phyloP scores from a whole-genome alignment of 2,888 invertebrate species.

The Crepidodera aurea region DNA sequence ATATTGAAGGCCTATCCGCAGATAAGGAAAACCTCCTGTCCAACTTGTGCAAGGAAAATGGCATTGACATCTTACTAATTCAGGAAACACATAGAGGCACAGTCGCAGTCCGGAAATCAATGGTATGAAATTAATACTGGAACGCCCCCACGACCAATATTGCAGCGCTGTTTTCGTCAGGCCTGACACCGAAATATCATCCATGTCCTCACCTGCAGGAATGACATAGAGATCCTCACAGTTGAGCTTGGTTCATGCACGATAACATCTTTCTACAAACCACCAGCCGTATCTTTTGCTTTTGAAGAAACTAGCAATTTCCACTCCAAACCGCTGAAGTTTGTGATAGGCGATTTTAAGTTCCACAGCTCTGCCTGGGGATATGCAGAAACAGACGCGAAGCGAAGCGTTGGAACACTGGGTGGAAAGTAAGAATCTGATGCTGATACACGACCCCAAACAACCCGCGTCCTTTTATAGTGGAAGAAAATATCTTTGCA shows the following conservation, averaged over 20 bases:
- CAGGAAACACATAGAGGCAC: slow-evolving; percentile 12
- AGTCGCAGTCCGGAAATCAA: not conserved
- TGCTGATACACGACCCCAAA: too few species aligned
- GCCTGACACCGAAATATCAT: not conserved
- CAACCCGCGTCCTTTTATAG: too few species aligned
- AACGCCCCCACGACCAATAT: not conserved
- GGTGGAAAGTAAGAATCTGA: too few species aligned
- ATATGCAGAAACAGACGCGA: too few species aligned
- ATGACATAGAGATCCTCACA: not conserved
- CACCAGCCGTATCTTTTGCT: too few species aligned
- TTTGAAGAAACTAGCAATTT: not conserved
- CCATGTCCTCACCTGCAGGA: not conserved
- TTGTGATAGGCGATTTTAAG: too few species aligned
- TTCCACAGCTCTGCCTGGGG: not conserved
- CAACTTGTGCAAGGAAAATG: slow-evolving; percentile 1
- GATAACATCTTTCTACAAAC: not conserved
- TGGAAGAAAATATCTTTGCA: too few species aligned
- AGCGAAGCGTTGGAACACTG: too few species aligned
- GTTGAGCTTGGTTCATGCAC: not conserved
- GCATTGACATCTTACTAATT: not conserved
- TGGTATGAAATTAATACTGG: not conserved
- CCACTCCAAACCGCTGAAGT: not conserved
- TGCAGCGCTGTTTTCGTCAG: not conserved
- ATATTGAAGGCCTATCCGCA: slow-evolving; percentile 1
- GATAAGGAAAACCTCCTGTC: slow-evolving; percentile 1